Conservation (phyloP, 2,888 invertebrate genomes). For the Creontiades dilutus region DNA sequence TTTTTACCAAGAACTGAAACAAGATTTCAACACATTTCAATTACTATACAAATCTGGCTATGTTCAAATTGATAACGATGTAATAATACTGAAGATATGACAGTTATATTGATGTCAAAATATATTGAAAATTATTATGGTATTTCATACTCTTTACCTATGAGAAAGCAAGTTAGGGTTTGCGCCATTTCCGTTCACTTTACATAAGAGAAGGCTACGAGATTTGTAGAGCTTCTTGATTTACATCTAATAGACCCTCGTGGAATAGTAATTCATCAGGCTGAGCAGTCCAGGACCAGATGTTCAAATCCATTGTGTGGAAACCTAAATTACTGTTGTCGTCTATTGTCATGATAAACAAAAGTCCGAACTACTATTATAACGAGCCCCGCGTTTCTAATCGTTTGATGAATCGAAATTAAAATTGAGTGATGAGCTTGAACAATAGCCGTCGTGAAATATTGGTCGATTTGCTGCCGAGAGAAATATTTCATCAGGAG, state of each 20-base stretch:
- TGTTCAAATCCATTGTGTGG: background rate
- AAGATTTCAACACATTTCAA: no score
- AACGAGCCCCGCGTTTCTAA: background rate
- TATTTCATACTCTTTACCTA: background rate
- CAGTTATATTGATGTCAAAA: no score
- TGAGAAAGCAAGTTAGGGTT: background rate
- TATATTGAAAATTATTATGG: no score
- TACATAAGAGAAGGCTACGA: background rate
- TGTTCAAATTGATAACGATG: no score
- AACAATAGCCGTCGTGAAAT: no score
- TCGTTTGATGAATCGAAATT: no score
- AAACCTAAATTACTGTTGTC: background rate
- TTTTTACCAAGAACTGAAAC: no score
- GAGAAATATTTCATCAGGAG: no score
- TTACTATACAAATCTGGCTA: no score
- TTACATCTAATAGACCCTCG: constrained; percentile 9
- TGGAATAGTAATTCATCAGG: background rate
- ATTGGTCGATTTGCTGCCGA: no score
- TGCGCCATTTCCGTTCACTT: constrained; percentile 13
- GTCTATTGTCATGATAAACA: constrained; percentile 10
- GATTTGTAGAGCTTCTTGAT: background rate
- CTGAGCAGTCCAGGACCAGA: background rate
- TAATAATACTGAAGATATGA: no score
- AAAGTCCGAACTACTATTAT: background rate
- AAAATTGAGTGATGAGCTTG: no score